Conservation (phyloP, 2,797 vertebrate genomes). For the Peromyscus melanophrys region DNA sequence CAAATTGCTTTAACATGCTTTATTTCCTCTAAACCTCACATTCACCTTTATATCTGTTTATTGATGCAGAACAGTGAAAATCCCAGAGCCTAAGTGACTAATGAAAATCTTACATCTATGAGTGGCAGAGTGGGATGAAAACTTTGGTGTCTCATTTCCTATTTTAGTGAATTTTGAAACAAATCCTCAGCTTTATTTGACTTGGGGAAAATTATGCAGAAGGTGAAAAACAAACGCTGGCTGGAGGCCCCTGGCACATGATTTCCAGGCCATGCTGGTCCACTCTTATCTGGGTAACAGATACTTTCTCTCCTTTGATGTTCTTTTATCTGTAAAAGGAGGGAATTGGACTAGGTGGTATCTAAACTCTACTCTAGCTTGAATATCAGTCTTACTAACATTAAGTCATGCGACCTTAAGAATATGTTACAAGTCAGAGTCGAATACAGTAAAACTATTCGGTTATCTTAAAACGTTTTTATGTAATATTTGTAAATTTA, state of each 20-base stretch:
- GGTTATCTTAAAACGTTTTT: neutral
- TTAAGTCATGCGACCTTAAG: neutral
- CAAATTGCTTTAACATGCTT: neutral
- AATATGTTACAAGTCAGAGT: conserved; percentile 18
- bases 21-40: neutral
- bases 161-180: neutral
- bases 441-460: neutral
- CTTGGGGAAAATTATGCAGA: too few species aligned
- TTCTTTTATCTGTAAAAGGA: conserved; percentile 11
- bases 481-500: neutral
- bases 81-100: neutral
- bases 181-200: neutral
- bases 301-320: neutral
- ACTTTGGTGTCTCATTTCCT: neutral
- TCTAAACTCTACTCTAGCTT: neutral
- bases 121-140: neutral
- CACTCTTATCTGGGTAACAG: neutral
- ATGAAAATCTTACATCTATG: neutral
- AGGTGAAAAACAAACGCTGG: neutral
- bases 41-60: neutral
- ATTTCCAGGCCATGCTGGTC: neutral
- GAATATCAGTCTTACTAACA: neutral
- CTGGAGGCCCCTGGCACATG: neutral
- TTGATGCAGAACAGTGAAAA: neutral
- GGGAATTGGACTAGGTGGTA: neutral